These are phyloP conservation scores for Hemibagrus guttatus DNA, from an alignment of 2,797 vertebrate genomes.

Conservation along the genomic window DNA sequence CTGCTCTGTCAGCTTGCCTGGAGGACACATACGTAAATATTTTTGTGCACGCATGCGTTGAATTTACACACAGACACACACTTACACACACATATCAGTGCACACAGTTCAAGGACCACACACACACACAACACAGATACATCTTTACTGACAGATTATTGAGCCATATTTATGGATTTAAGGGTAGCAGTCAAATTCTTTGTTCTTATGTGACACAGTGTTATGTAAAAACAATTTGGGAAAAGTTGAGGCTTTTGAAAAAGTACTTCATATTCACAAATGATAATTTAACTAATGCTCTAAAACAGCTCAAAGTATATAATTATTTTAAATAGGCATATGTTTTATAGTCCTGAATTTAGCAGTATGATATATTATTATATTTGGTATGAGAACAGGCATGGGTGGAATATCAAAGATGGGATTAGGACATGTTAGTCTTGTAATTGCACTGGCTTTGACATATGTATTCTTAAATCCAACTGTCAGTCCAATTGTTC, in stretches of 20 bases:
- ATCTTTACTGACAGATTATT: neutral
- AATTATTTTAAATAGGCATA: neutral
- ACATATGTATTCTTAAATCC: constrained; percentile 53
- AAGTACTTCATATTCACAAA: neutral
- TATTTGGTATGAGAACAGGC: constrained; percentile 53
- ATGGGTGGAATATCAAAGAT: constrained; percentile 67
- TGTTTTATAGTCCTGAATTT: neutral
- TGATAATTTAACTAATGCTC: neutral
- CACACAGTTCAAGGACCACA: constrained; percentile 25
- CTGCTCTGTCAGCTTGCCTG: constrained; percentile 58
- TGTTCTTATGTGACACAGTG: neutral
- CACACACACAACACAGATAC: constrained; percentile 55
- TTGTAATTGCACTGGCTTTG: constrained; percentile 51
- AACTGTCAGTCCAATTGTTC: constrained; percentile 38
- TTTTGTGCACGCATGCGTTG: constrained; percentile 52
- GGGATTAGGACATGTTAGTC: constrained; percentile 63
- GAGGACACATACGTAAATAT: constrained; percentile 64
- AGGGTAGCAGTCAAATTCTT: constrained; percentile 1
- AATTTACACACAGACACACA: constrained; percentile 66
- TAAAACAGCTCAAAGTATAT: neutral
- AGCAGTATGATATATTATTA: neutral
- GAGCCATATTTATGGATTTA: neutral
- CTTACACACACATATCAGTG: constrained; percentile 52
- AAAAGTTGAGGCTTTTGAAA: neutral
- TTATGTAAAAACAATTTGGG: neutral